These are phyloP conservation scores for Eurypyga helias DNA, from an alignment of 2,113 vertebrate species.

Conservation along the genomic window DNA sequence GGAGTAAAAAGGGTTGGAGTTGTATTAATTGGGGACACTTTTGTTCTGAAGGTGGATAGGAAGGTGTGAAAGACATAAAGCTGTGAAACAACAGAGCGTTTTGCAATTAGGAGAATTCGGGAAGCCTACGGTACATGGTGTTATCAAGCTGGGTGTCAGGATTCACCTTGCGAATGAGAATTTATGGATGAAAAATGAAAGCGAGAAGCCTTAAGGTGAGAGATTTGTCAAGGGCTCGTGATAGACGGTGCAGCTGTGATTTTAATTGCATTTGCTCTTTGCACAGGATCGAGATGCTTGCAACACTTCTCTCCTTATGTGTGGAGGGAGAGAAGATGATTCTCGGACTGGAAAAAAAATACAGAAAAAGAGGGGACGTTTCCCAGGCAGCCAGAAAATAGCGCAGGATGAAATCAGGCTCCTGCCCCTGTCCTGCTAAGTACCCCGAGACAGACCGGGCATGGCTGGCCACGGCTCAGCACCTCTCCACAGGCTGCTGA, in stretches of 20 bases:
- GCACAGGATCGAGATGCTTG: neutral
- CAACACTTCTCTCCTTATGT: neutral
- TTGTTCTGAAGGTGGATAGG: neutral
- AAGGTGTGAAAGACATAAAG: neutral
- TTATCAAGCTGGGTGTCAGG: neutral
- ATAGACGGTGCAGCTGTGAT: neutral
- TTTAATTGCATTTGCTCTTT: neutral
- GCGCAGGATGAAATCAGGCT: neutral
- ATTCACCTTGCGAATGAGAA: neutral
- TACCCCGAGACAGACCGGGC: no score
- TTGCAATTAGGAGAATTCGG: neutral
- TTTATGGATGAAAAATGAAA: neutral
- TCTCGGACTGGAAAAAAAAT: neutral
- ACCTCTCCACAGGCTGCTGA: neutral
- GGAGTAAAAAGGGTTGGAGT: neutral
- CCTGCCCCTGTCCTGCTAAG: no score
- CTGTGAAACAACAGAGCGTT: neutral
- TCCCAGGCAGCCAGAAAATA: neutral
- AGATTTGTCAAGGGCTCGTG: neutral
- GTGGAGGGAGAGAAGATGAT: neutral
- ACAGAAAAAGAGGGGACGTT: no score
- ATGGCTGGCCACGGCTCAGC: neutral
- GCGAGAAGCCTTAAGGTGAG: neutral
- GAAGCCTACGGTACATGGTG: neutral
- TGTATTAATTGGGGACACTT: neutral